phyloP scores from a whole-genome alignment of 2,888 invertebrate genomes.

The Hypercompe scribonia region DNA sequence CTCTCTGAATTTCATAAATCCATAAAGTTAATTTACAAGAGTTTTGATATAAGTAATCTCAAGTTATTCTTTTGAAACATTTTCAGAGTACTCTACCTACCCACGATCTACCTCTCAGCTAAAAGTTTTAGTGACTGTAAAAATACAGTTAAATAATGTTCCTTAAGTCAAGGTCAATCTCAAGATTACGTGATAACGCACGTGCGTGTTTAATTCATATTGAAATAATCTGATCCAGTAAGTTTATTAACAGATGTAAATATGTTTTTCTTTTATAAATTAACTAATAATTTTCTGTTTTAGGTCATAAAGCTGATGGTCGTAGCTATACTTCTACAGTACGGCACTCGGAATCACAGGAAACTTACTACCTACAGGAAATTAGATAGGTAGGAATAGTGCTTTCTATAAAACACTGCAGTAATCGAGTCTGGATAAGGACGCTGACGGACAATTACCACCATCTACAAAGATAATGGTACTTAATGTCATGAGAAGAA shows the following conservation, averaged over 20 bases:
- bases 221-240: constrained; percentile 2
- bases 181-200: neutral
- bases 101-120: neutral
- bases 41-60: neutral
- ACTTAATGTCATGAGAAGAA: no score
- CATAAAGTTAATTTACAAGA: no score
- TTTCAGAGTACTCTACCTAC: no score
- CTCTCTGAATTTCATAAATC: no score
- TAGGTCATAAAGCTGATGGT: neutral
- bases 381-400: no score
- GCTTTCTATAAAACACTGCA: no score
- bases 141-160: neutral
- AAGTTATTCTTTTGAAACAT: neutral
- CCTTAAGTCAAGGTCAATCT: neutral
- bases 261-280: neutral
- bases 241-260: neutral
- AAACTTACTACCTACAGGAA: no score
- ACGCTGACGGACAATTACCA: no score
- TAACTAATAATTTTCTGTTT: neutral
- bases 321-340: neutral
- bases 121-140: neutral
- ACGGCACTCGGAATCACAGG: no score
- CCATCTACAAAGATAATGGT: no score
- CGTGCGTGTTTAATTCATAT: neutral
- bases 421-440: no score